Evolutionary conservation across 2,888 invertebrate genomes (phyloP).

Genomic region (Belgica antarctica): DNA sequence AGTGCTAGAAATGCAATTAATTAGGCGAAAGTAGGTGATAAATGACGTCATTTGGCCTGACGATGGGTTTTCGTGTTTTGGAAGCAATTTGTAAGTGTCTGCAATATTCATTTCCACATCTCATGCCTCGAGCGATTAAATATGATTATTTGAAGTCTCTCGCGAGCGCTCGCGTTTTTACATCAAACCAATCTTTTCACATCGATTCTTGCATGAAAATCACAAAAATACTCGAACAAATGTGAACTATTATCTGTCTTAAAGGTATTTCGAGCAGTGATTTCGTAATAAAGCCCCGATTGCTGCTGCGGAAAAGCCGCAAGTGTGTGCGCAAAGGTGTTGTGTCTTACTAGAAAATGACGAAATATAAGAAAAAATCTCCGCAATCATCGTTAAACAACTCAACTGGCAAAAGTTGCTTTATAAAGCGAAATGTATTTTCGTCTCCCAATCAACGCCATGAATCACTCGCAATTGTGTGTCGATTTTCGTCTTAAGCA

Average conservation of each 20-base stretch:
- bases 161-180: not conserved
- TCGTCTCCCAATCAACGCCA: not conserved
- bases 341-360: constrained; percentile 8
- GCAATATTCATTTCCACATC: not conserved
- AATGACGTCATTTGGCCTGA: constrained; percentile 21
- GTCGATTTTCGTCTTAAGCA: not conserved
- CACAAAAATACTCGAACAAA: constrained; percentile 1
- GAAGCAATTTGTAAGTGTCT: constrained; percentile 1
- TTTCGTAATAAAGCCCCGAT: constrained; percentile 42
- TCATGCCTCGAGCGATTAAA: constrained; percentile 1
- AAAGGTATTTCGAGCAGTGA: constrained; percentile 40
- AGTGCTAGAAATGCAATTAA: constrained; percentile 40
- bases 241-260: constrained; percentile 39
- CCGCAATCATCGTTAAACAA: constrained; percentile 40
- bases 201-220: not conserved
- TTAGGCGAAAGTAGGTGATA: constrained; percentile 33
- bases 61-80: constrained; percentile 1
- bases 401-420: constrained; percentile 24
- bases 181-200: not conserved
- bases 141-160: constrained; percentile 15
- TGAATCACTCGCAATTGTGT: not conserved
- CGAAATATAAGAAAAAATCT: not conserved
- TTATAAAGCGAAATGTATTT: constrained; percentile 29
- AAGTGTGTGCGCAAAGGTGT: not conserved
- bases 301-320: not conserved